Evolutionary conservation across 1,140 invertebrate species (phyloP), one percentile per base, ranked within the genome.

Genomic region (Diploscapter pachys): DNA sequence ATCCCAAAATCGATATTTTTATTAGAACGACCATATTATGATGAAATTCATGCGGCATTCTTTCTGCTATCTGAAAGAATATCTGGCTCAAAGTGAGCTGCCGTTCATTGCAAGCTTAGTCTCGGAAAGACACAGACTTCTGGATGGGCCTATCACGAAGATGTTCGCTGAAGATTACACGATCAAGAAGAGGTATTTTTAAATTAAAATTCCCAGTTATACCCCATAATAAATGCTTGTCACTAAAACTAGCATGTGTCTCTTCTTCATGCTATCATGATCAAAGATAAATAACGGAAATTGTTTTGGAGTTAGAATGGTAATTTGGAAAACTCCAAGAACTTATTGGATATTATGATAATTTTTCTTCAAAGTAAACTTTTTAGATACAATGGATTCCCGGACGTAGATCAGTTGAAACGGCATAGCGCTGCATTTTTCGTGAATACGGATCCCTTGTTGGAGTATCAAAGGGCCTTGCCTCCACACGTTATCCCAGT

Each of bases 81-180:
- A 77, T n/a, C 49, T 76, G 54, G 71, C 71, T n/a, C 63, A 76
- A 70, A 13, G 31, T 72, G 69, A 74, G n/a, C n/a, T 71, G 48
- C 68, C 70, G n/a, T 8, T 63, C 55, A 8, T 84, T 5, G 77
- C 82, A 49, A 62, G 64, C 5, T 13, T 80, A 9, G 73, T 79
- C 9, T 80, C 78, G 2, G 50, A 72, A 54, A 49, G 82, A 52
- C 79, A 78, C 72, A 71, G 73, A 5, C 63, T 13, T 50, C 54
- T 84, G 68, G 83, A 84, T 64, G 83, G 65, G 49, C 82, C 84
- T 9, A 84, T 85, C 56, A 78, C 75, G 1, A 71, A 73, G 31
- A 72, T 84, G 52, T 84, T 85, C 66, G 48, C 62, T 31, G 72
- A 73, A n/a, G 83, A 84, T 69, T 84, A 85, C 53, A 82, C 85